Evolutionary conservation across 2,797 vertebrate genomes (phyloP).

Genomic region (Novumbra hubbsi): DNA sequence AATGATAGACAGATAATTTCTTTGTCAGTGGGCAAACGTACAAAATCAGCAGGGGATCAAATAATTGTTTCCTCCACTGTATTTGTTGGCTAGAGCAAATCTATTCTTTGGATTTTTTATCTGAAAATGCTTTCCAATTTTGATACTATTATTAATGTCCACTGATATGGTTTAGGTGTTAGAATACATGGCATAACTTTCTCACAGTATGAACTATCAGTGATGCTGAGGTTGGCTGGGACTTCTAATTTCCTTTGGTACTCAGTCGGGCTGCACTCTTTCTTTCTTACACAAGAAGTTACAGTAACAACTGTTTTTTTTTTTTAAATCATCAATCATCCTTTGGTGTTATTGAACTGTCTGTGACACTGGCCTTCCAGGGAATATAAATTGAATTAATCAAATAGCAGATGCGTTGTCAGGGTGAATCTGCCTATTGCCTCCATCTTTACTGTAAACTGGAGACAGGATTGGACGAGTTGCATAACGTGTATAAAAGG

Average conservation of each 20-base stretch:
- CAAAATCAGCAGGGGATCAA: too few relatives aligned
- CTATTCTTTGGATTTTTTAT: neutral
- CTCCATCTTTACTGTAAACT: slow-evolving; percentile 33
- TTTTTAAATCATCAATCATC: slow-evolving; percentile 1
- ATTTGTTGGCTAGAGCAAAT: neutral
- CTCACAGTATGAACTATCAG: neutral
- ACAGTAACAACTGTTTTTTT: neutral
- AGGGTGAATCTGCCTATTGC: slow-evolving; percentile 43
- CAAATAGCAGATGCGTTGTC: slow-evolving; percentile 57
- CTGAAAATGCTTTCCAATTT: neutral
- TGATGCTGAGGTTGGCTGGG: neutral
- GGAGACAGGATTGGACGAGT: slow-evolving; percentile 45
- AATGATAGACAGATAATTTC: too few relatives aligned
- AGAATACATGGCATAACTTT: neutral
- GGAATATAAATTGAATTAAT: slow-evolving; percentile 45
- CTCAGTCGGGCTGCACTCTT: neutral
- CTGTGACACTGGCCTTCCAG: neutral
- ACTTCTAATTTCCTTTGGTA: neutral
- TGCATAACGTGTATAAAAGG: slow-evolving; percentile 13
- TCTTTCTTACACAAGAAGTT: neutral
- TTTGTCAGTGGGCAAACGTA: too few relatives aligned
- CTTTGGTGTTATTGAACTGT: slow-evolving; percentile 14
- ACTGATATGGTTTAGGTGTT: neutral
- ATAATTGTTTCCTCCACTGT: too few relatives aligned
- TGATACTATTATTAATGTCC: neutral